phyloP scores from a whole-genome alignment of 2,113 vertebrate genomes.

The Crocuta crocuta region DNA sequence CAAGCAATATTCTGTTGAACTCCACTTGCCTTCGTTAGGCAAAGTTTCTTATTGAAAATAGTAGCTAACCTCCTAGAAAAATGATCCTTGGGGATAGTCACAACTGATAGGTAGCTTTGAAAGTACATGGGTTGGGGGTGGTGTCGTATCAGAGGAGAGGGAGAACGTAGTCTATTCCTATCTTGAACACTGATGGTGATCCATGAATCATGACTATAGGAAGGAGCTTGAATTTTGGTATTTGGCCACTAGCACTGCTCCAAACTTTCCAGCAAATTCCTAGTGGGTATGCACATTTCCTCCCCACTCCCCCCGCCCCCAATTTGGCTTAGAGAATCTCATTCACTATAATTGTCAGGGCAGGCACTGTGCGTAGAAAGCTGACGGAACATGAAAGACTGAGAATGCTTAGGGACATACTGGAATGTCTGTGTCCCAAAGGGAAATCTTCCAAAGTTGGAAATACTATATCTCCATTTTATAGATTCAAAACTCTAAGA shows the following conservation, averaged over 20 bases:
- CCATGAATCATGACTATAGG: neutral
- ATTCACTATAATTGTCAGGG: neutral
- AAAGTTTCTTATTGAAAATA: neutral
- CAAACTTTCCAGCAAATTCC: neutral
- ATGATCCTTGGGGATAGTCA: neutral
- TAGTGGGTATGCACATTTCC: neutral
- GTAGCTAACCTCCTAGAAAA: neutral
- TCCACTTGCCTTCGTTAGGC: neutral
- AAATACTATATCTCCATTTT: neutral
- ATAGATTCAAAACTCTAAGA: neutral
- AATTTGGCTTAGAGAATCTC: neutral
- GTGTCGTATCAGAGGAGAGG: too few relatives aligned
- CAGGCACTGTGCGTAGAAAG: neutral
- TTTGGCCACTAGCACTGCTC: neutral
- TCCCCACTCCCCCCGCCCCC: too few relatives aligned
- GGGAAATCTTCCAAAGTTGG: neutral
- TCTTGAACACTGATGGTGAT: neutral
- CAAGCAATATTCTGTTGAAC: neutral
- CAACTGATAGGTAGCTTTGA: neutral
- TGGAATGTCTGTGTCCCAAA: neutral
- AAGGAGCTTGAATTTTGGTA: neutral
- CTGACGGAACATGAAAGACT: neutral
- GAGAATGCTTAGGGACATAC: neutral
- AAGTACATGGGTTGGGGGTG: neutral
- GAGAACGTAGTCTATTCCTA: accelerated